Percentiles rank a stretch among this genome's conserved stretches.
Evolutionary conservation across 2,888 invertebrate species (phyloP).

Genomic region (Perizoma flavofasciatum): DNA sequence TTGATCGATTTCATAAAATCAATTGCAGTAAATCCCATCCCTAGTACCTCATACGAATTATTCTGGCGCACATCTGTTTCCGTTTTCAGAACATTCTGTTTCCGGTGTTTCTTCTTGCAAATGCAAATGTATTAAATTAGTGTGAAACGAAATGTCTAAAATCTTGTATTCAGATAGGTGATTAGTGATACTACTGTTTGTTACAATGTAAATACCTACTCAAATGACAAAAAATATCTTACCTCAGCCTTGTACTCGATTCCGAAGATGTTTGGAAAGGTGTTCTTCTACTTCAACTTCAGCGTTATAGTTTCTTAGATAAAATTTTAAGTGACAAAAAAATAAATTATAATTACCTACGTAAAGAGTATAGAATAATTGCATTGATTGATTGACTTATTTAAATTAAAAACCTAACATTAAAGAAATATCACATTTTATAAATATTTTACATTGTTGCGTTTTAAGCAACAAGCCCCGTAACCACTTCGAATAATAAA

Average conservation of each 20-base stretch:
- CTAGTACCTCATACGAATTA: too few relatives aligned
- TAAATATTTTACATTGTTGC: conserved; percentile 42
- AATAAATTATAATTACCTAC: too few relatives aligned
- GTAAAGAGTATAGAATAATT: conserved; percentile 45
- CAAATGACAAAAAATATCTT: conserved; percentile 4
- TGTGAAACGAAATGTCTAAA: too few relatives aligned
- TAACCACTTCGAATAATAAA: conserved; percentile 75
- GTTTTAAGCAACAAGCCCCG: conserved; percentile 68
- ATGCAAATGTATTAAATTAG: too few relatives aligned
- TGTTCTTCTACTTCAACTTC: neutral
- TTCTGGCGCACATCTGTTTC: too few relatives aligned
- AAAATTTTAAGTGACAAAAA: conserved; percentile 1
- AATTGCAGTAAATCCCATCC: too few relatives aligned
- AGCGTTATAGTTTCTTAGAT: neutral
- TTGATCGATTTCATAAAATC: too few relatives aligned
- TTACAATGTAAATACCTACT: too few relatives aligned
- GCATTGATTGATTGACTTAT: conserved; percentile 72
- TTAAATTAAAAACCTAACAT: conserved; percentile 50
- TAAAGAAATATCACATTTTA: conserved; percentile 73
- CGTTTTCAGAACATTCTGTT: too few relatives aligned
- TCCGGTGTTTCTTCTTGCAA: too few relatives aligned
- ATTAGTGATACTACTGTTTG: too few relatives aligned
- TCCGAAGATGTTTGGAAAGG: conserved; percentile 17
- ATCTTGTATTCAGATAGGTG: too few relatives aligned
- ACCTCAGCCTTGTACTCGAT: conserved; percentile 20